Evolutionary conservation across 2,888 invertebrate genomes (phyloP).

Genomic region (Lepidonotus clava): DNA sequence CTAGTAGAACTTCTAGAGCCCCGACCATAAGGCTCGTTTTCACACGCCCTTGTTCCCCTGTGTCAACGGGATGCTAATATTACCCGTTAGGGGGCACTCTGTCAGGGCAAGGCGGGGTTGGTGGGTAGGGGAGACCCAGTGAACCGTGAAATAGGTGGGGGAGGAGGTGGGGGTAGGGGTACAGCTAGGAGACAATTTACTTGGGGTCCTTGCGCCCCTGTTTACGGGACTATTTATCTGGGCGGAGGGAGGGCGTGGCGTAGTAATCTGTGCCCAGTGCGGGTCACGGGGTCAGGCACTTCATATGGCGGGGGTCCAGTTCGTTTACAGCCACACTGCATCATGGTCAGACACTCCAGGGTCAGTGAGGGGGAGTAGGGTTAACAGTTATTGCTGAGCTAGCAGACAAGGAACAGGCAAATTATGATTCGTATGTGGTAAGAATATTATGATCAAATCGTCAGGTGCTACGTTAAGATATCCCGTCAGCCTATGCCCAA

Average conservation of each 20-base stretch:
- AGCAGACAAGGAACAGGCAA: no score
- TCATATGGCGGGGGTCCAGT: neutral
- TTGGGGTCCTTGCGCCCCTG: neutral
- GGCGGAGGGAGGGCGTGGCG: neutral
- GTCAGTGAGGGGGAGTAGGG: no score
- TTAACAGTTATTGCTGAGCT: no score
- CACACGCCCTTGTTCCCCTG: neutral
- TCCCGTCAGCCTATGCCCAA: no score
- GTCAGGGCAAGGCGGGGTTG: neutral
- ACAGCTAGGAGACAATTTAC: slow-evolving; percentile 17
- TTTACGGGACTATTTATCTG: slow-evolving; percentile 34
- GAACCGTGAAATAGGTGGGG: slow-evolving; percentile 23
- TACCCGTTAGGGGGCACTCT: neutral
- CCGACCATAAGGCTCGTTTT: neutral
- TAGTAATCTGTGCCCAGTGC: neutral
- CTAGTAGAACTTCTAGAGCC: no score
- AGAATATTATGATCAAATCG: no score
- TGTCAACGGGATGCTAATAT: neutral
- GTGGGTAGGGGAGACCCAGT: neutral
- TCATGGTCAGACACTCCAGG: no score
- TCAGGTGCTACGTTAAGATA: no score
- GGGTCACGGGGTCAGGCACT: neutral
- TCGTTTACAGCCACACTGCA: neutral
- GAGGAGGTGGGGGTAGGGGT: no score
- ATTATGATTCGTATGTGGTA: no score